Evolutionary conservation across 2,888 invertebrate species (phyloP).

Genomic region (Ganaspis brasiliensis): DNA sequence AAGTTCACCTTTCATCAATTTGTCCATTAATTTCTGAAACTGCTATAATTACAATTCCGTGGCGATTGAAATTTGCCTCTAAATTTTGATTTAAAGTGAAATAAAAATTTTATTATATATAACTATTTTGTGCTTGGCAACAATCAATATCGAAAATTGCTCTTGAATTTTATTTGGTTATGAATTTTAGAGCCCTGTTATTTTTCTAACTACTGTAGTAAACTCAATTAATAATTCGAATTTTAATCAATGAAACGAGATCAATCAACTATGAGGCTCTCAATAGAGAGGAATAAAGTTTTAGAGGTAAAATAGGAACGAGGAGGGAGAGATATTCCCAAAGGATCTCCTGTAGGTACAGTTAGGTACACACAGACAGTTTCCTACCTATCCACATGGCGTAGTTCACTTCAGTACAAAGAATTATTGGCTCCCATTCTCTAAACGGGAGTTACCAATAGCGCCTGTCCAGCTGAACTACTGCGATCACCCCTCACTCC

Average conservation of each 20-base stretch:
- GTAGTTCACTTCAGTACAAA: constrained; percentile 67
- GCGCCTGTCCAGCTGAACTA: constrained; percentile 61
- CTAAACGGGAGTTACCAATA: constrained; percentile 58
- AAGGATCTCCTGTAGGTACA: constrained; percentile 58
- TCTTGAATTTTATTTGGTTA: background rate
- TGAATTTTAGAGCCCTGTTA: too few species aligned
- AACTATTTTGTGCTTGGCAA: too few species aligned
- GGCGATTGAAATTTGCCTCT: background rate
- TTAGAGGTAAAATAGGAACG: constrained; percentile 51
- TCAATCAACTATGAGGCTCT: constrained; percentile 67
- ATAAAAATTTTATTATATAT: background rate
- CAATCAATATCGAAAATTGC: too few species aligned
- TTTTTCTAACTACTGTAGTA: constrained; percentile 65
- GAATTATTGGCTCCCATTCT: constrained; percentile 73
- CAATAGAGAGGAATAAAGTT: constrained; percentile 52
- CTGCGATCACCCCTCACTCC: constrained; percentile 48
- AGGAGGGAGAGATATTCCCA: constrained; percentile 43
- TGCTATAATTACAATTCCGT: constrained; percentile 1
- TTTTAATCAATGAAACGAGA: constrained; percentile 76
- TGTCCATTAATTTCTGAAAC: constrained; percentile 27
- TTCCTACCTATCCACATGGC: constrained; percentile 54
- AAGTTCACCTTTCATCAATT: background rate
- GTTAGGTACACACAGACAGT: constrained; percentile 44
- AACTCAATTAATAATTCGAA: constrained; percentile 75
- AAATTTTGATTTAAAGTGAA: background rate